Evolutionary conservation across 2,113 vertebrate species (phyloP).

Genomic region (Candoia aspera): DNA sequence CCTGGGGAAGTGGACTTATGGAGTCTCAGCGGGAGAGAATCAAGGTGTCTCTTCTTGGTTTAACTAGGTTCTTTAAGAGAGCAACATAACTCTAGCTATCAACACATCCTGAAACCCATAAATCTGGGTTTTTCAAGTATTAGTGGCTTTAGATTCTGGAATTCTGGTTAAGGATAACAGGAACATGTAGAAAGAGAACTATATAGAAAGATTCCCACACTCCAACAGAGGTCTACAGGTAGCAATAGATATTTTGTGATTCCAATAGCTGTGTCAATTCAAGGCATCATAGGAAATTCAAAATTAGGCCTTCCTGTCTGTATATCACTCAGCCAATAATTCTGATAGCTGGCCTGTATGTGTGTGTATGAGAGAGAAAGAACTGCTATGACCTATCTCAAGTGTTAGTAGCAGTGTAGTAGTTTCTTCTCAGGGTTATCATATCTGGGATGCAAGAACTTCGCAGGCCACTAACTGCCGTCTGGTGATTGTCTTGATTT

Average conservation of each 20-base stretch:
- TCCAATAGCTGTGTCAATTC: not conserved
- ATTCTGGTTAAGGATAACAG: not conserved
- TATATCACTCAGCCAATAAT: not conserved
- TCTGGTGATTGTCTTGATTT: not conserved
- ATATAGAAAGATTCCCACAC: not conserved
- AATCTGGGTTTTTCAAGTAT: not conserved
- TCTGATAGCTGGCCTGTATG: not conserved
- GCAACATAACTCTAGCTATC: not conserved
- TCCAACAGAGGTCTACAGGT: not conserved
- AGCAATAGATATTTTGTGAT: not conserved
- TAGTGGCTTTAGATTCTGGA: not conserved
- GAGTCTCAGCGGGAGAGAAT: not conserved
- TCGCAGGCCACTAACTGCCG: not conserved
- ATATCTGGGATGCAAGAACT: not conserved
- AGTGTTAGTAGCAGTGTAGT: not conserved
- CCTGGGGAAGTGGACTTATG: not conserved
- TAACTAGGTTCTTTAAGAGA: not conserved
- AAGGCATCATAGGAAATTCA: not conserved
- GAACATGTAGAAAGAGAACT: not conserved
- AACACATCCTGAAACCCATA: not conserved
- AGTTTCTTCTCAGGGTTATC: not conserved
- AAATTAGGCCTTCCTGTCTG: not conserved
- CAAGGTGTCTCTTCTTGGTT: not conserved
- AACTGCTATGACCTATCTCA: not conserved
- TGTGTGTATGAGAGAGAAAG: not conserved